Conservation (phyloP, 2,888 invertebrate species). For the Alsophila aescularia region DNA sequence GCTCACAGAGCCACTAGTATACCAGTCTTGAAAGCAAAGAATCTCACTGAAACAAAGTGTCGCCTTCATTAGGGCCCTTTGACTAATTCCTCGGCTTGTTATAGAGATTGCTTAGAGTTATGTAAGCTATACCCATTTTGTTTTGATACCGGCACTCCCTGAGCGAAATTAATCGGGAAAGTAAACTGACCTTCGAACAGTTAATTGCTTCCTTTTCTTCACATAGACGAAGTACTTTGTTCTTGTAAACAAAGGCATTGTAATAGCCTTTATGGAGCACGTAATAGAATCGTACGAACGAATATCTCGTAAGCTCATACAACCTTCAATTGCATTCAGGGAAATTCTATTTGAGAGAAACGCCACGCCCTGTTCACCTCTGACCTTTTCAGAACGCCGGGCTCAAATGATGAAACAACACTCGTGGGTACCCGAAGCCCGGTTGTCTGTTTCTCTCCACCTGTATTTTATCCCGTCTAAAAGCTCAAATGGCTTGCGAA, state of each 20-base stretch:
- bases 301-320: conserved; percentile 27
- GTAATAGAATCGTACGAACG: conserved; percentile 25
- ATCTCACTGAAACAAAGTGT: conserved; percentile 12
- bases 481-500: conserved; percentile 37
- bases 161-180: conserved; percentile 70
- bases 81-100: conserved; percentile 33
- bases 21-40: neutral
- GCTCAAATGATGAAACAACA: conserved; percentile 42
- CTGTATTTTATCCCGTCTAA: conserved; percentile 35
- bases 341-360: conserved; percentile 45
- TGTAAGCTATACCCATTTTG: conserved; percentile 33
- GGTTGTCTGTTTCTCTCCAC: conserved; percentile 33
- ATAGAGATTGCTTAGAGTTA: conserved; percentile 30
- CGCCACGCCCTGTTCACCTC: conserved; percentile 47
- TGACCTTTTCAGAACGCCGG: conserved; percentile 44
- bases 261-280: conserved; percentile 40
- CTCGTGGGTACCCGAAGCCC: conserved; percentile 36
- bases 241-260: conserved; percentile 53
- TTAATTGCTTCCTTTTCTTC: conserved; percentile 67
- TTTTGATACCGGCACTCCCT: conserved; percentile 57
- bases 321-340: conserved; percentile 39
- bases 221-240: conserved; percentile 50
- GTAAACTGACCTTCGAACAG: conserved; percentile 69
- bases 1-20: too few species aligned
- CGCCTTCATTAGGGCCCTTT: conserved; percentile 23